Evolutionary conservation across 2,113 vertebrate species (phyloP).

Genomic region (Toxotes jaculatrix): DNA sequence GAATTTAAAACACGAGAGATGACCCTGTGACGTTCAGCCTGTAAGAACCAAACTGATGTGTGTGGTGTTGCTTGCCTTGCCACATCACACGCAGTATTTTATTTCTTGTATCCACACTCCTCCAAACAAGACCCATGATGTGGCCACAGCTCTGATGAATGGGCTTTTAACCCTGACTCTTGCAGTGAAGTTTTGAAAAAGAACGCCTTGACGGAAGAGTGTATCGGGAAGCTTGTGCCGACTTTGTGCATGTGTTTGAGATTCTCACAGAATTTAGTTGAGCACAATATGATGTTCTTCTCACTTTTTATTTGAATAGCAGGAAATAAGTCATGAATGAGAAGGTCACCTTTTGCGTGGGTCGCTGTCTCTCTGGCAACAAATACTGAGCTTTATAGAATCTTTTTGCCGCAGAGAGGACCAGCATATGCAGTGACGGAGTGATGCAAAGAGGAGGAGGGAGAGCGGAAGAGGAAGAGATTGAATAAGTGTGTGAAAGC

Average conservation of each 20-base stretch:
- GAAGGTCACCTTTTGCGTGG: constrained; percentile 54
- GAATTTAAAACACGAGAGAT: neutral
- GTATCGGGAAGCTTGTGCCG: neutral
- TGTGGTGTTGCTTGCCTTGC: neutral
- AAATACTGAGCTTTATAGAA: constrained; percentile 44
- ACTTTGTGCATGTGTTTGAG: constrained; percentile 23
- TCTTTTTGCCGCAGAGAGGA: constrained; percentile 47
- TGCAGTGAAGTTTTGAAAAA: neutral
- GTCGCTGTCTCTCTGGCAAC: constrained; percentile 65
- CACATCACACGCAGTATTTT: neutral
- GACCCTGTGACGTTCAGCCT: neutral
- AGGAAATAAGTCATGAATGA: constrained; percentile 50
- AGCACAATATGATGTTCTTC: constrained; percentile 15
- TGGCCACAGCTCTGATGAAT: constrained; percentile 3
- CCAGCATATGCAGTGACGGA: constrained; percentile 25
- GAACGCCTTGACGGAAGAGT: constrained; percentile 16
- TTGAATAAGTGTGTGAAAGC: constrained; percentile 60
- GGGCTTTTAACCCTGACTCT: constrained; percentile 17
- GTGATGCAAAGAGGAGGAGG: constrained; percentile 53
- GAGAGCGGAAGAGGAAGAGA: constrained; percentile 43
- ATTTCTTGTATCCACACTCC: neutral
- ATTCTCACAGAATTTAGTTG: constrained; percentile 8
- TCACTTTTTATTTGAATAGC: constrained; percentile 41
- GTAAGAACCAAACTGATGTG: neutral
- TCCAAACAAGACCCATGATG: neutral